Conservation (phyloP, 2,797 vertebrate species). For the Oreonectes daqikongensis region DNA sequence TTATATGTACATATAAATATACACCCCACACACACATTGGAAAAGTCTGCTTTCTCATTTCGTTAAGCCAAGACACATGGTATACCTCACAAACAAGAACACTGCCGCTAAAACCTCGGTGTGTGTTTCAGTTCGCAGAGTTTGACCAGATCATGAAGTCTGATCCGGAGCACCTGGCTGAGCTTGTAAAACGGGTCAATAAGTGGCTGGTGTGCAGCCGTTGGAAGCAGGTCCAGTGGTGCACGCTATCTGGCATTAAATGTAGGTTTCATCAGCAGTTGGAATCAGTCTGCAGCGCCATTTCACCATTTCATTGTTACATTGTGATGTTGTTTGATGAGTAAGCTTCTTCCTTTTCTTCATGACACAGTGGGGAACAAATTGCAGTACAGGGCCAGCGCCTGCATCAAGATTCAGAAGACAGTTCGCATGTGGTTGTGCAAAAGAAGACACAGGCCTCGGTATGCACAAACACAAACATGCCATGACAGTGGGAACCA, state of each 20-base stretch:
- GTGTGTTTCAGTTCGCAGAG: conserved; percentile 87
- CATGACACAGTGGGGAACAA: conserved; percentile 88
- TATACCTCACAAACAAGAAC: neutral
- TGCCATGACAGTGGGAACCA: neutral
- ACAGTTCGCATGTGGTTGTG: conserved; percentile 97
- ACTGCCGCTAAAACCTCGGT: conserved; percentile 4
- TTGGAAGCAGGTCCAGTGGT: conserved; percentile 99
- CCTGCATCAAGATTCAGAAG: conserved; percentile 98
- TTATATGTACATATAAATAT: too few species aligned
- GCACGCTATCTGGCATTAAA: conserved; percentile 93
- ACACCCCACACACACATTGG: too few species aligned
- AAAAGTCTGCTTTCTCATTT: neutral
- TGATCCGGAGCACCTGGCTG: conserved; percentile 95
- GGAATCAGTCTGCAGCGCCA: neutral
- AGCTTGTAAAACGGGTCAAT: conserved; percentile 92
- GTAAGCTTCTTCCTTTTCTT: conserved; percentile 27
- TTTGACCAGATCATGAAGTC: conserved; percentile 99
- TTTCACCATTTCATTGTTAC: neutral
- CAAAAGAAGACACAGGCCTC: conserved; percentile 92
- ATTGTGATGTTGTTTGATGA: conserved; percentile 39
- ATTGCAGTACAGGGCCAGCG: conserved; percentile 90
- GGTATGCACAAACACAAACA: conserved; percentile 78
- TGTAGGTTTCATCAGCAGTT: conserved; percentile 74
- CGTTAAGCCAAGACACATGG: neutral
- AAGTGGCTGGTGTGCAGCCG: conserved; percentile 92